phyloP scores from a whole-genome alignment of 2,888 invertebrate species.

The Polylopha cassiicola region DNA sequence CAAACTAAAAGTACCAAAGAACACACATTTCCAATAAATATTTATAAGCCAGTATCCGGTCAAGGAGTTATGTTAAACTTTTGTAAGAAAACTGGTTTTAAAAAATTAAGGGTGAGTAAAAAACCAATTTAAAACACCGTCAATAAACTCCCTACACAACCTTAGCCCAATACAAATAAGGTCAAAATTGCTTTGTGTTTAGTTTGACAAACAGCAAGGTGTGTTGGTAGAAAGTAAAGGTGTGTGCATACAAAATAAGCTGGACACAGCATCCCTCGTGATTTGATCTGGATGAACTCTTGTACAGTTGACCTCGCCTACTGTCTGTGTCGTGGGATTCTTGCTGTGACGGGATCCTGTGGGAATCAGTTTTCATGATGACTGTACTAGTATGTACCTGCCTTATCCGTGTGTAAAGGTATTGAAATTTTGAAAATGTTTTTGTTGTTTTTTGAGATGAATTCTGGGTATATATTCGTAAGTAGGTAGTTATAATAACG shows the following conservation, averaged over 20 bases:
- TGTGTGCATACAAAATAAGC: conserved; percentile 71
- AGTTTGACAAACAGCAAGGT: conserved; percentile 2
- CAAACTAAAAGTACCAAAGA: conserved; percentile 40
- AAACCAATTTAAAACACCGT: conserved; percentile 28
- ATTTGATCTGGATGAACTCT: conserved; percentile 55
- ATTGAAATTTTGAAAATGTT: too few species aligned
- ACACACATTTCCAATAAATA: conserved; percentile 55
- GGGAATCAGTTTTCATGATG: conserved; percentile 41
- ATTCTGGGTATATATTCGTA: too few species aligned
- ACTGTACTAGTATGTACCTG: too few species aligned
- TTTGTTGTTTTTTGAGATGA: too few species aligned
- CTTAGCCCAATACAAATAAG: conserved; percentile 27
- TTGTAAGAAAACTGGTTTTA: conserved; percentile 65
- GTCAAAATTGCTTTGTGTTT: conserved; percentile 30
- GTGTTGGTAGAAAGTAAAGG: conserved; percentile 52
- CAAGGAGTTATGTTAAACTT: conserved; percentile 75
- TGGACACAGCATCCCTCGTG: conserved; percentile 63
- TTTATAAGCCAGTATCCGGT: conserved; percentile 68
- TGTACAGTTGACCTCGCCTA: conserved; percentile 62
- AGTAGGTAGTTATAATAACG: too few species aligned
- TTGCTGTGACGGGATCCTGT: conserved; percentile 51
- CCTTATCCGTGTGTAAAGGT: too few species aligned
- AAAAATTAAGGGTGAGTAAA: conserved; percentile 66
- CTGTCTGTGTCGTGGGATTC: conserved; percentile 65
- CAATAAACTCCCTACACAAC: conserved; percentile 1